Evolutionary conservation across 2,113 vertebrate genomes (phyloP), one percentile per base, ranked within the genome.

Genomic region (Phalacrocorax carbo): DNA sequence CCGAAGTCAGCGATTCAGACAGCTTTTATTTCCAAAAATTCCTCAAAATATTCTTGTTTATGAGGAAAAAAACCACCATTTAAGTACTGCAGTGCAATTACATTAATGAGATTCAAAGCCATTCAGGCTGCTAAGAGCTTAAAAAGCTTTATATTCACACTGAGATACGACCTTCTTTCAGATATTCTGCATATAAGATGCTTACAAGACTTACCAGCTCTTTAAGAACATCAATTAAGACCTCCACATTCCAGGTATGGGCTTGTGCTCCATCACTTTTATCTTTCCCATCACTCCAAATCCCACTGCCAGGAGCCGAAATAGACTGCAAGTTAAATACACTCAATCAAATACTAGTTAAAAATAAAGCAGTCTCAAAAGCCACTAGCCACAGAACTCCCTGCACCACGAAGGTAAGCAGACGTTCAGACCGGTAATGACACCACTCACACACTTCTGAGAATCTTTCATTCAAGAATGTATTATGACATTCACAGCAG

Each of bases 251-350:
- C 99, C 99, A 99, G 6, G 99, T 99, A 96, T 99, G 99, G 26
- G 98, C 98, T 98, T 99, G 99, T 23, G 99, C 98, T 65, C 99
- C 98, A 7, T 99, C 99, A 40, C 98, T 99, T 97, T 99, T 99
- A 98, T 99, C 99, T 84, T 99, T 99, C 16, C 99, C 99, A 49
- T 99, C 99, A 90, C 99, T 99, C 99, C 99, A 99, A 97, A 99
- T 99, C 29, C 99, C 99, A 97, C 99, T 99, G 72, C 99, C 99
- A 94, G 99, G 99, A 96, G 99, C 98, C 76, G 99, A 99, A 95
- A 99, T 99, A 64, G 99, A 99, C 99, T 99, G 95, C 49, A 97
- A 97, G 65, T 90, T n/a, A 96, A 96, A 94, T 10, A 75, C 22
- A 92, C 7, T 9, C 21, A 48, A 54, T 93, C 46, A 92, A 27